Conservation (phyloP, 2,888 invertebrate species). For the Rhodophaea formosa region DNA sequence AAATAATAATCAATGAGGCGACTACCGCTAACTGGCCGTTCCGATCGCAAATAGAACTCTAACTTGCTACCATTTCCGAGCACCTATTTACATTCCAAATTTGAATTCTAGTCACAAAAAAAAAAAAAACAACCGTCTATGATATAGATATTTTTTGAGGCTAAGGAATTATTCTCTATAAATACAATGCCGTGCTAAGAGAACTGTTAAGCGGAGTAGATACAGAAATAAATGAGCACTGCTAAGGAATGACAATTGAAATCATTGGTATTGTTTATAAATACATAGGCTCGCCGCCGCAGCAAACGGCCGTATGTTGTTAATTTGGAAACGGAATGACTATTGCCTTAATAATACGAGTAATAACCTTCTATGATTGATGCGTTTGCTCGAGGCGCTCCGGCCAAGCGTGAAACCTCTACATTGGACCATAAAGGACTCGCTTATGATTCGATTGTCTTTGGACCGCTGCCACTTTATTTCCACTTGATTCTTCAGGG, state of each 20-base stretch:
- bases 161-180: background rate
- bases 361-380: conserved; percentile 64
- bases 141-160: background rate
- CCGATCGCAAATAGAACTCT: conserved; percentile 60
- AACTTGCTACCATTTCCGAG: conserved; percentile 37
- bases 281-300: conserved; percentile 13
- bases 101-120: conserved; percentile 23
- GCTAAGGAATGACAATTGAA: conserved; percentile 1
- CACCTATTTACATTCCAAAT: conserved; percentile 31
- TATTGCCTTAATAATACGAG: conserved; percentile 29
- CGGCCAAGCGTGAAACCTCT: conserved; percentile 46
- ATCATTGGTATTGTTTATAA: conserved; percentile 10
- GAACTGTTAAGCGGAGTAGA: conserved; percentile 1
- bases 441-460: conserved; percentile 56
- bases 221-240: conserved; percentile 11
- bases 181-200: background rate
- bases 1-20: conserved; percentile 80
- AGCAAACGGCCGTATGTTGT: conserved; percentile 25
- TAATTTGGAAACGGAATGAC: conserved; percentile 48
- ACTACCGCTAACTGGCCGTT: conserved; percentile 56
- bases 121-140: background rate
- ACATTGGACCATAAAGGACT: conserved; percentile 49
- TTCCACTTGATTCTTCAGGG: conserved; percentile 1
- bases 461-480: conserved; percentile 46
- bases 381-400: conserved; percentile 52